Evolutionary conservation across 2,797 vertebrate species (phyloP), one percentile per base, ranked within the genome.

Genomic region (Pogoniulus pusillus): DNA sequence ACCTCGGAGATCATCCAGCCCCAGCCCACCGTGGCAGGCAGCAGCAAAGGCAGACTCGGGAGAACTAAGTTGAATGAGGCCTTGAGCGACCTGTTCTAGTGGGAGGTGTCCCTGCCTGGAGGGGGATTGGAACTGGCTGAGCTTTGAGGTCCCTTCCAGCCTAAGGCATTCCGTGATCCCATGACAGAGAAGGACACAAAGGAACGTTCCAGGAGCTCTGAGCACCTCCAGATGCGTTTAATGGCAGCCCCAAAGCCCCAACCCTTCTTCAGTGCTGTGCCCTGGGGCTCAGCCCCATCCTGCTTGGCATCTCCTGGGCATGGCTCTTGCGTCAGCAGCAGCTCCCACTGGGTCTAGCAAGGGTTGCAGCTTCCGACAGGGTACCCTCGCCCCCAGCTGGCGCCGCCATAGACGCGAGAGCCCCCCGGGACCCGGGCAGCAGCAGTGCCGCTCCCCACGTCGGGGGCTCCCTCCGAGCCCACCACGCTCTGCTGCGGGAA

Each of bases 311-410:
- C 7, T 8, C 30, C 35, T 30, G 54, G 64, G 41, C 41, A 41
- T 15, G 16, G 41, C 41, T 41, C 41, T 41, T 41, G 41, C 49
- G 30, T 26, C 60, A 47, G 57, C 39, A 13, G 51, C 30, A 68
- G 1, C 34, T 7, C 75, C 39, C 24, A 6, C 14, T 1, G 30
- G 19, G 14, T 49, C 92, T 27, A 96, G 58, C 93, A 93, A 2
- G 94, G 92, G 16, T 58, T 64, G 12, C 95, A 95, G 84, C 22
- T 87, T 49, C 88, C 94, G 7, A 65, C 2, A 0, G 94, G 95
- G 58, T 96, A 96, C 3, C 95, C 95, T 24, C 69, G 68, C 5
- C 13, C 58, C 94, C 95, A 96, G 12, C 49, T 59, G 86, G 90
- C 94, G 39, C 91, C 81, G 0, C 95, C 93, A 22, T 73, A 92